A percentile compares a stretch with the other conserved stretches of the same genome.
phyloP scores from a whole-genome alignment of 2,797 vertebrate genomes.

The Vireo griseus region DNA sequence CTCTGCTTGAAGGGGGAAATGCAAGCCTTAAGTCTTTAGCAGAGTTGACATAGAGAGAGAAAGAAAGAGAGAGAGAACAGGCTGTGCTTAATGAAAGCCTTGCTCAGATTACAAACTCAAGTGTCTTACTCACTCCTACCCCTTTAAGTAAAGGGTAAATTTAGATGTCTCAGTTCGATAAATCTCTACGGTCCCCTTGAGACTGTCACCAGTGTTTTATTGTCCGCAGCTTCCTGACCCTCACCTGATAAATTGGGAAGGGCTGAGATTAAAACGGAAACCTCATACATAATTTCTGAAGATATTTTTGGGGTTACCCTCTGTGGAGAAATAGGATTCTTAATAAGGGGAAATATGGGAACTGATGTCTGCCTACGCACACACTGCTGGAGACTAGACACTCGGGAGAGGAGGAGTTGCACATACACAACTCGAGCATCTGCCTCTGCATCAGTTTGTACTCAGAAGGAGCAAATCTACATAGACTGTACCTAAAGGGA shows the following conservation, averaged over 20 bases:
- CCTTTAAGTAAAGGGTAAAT: conserved; percentile 16
- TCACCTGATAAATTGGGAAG: conserved; percentile 48
- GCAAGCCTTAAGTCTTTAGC: neutral
- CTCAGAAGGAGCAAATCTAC: conserved; percentile 35
- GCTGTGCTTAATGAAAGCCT: conserved; percentile 8
- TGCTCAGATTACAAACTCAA: conserved; percentile 10
- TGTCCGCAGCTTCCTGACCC: conserved; percentile 24
- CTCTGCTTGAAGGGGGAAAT: neutral
- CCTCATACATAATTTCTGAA: conserved; percentile 27
- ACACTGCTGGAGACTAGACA: conserved; percentile 2
- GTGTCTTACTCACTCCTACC: neutral
- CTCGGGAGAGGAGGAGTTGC: conserved; percentile 24
- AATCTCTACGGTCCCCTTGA: conserved; percentile 6
- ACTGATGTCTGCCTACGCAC: conserved; percentile 16
- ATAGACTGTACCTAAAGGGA: conserved; percentile 12
- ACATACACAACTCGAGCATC: neutral
- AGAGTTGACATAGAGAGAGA: neutral
- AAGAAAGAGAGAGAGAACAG: neutral
- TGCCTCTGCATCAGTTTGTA: conserved; percentile 30
- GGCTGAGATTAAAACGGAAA: neutral
- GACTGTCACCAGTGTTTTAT: conserved; percentile 32
- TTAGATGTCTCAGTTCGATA: conserved; percentile 32
- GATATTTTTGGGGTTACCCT: conserved; percentile 41
- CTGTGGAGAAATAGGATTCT: conserved; percentile 40
- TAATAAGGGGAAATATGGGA: conserved; percentile 52